Evolutionary conservation across 2,113 vertebrate genomes (phyloP), one percentile per base, ranked within the genome.

Genomic region (Romanogobio albipinnatus): DNA sequence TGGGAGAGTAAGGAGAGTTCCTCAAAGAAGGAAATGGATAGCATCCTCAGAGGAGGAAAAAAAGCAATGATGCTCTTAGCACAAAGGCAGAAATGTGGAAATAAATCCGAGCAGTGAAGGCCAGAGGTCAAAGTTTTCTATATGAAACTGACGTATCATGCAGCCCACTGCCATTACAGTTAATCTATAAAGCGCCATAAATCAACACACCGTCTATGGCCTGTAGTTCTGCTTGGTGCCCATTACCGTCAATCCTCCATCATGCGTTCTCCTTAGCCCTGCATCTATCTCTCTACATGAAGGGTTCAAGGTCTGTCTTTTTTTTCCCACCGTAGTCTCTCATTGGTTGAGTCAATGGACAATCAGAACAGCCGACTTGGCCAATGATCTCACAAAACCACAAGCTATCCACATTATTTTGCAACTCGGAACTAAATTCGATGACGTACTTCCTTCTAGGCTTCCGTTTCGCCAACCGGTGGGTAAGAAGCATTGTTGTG

Each of bases 21-120:
- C 26, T 84, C 82, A 89, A 86, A 85, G 74, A 81, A 43, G 26
- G 43, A 51, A 33, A 76, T 26, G 36, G 73, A 64, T 59, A 24
- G 47, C n/a, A 24, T 77, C 71, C 53, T 29, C 39, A 51, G 71
- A 24, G 39, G 29, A 43, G 49, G 17, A 29, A 43, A 14, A 66
- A 66, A 80, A n/a, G 14, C 5, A 56, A 47, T 45, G 24, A 78
- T 17, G 39, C 39, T 62, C 14, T 39, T 47, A 26, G n/a, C 22
- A 45, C 56, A 26, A 45, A 45, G n/a, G 56, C n/a, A 79, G 58
- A 62, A 62, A 45, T 6, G n/a, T 26, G n/a, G 58, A 79, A 79
- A 79, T 79, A 39, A 79, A 62, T 47, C n/a, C 24, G 13, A 45
- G 19, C 33, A 24, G 33, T 9, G 53, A 78, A 45, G 53, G 56